Evolutionary conservation across 2,113 vertebrate species (phyloP), one percentile per base, ranked within the genome.

Genomic region (Rostratula benghalensis): DNA sequence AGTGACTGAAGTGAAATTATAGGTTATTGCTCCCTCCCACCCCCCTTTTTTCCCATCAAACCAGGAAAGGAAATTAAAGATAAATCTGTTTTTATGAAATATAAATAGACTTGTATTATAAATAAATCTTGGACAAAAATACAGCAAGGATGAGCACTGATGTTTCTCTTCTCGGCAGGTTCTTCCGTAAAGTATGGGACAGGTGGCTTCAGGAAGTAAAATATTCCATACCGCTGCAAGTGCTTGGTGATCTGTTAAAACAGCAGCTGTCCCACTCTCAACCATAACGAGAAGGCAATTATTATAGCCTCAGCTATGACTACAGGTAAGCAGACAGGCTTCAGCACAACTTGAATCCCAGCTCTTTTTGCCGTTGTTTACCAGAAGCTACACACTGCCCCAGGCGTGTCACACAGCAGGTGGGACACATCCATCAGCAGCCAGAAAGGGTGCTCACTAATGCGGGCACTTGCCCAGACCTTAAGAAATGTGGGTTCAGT

Each of bases 201-300:
- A 84, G 69, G 73, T 91, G 80, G 61, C 77, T 89, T 81, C 31
- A 37, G 57, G 79, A 90, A 80, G 68, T 59, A 69, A 90, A 87
- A 88, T 80, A 54, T 20, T 83, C 37, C 8, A 28, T 67, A 25
- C n/a, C 0, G 4, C 71, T 86, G 56, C 63, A 81, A 3, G 7
- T 85, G 67, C n/a, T 94, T 85, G 81, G 87, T 2, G 9, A 84
- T 64, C 90, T 94, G 51, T 93, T 90, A 69, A 83, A 75, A 80
- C 2, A 94, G 78, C 81, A 95, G 70, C 93, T 95, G 93, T 91
- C 70, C 45, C 15, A 28, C 37, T 92, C 69, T 79, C 82, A 89
- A 11, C 46, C 48, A 64, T 53, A 87, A 90, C 57, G 67, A 90
- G 60, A 69, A 84, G 41, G 50, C 48, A 65, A 81, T 94, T 92